Evolutionary conservation across 2,797 vertebrate genomes (phyloP).

Genomic region (Lacerta agilis): DNA sequence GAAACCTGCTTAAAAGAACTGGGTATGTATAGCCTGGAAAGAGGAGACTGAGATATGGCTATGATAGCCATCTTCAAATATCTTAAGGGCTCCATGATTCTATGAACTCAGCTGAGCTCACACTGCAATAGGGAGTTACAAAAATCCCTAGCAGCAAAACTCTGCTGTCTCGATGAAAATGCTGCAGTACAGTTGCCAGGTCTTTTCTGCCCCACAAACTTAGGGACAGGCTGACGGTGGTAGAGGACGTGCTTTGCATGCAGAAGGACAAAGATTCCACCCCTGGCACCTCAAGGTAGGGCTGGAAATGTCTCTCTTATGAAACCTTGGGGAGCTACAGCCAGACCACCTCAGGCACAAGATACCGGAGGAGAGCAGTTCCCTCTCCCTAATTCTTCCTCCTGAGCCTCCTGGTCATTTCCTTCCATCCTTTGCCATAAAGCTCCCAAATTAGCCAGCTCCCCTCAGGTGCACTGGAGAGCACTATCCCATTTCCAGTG

Average conservation of each 20-base stretch:
- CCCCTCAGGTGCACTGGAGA: too few species aligned
- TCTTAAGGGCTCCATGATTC: too few species aligned
- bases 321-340: background rate
- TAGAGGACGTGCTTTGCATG: background rate
- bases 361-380: too few species aligned
- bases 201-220: conserved; percentile 39
- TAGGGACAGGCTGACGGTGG: background rate
- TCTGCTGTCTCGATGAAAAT: conserved; percentile 30
- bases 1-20: too few species aligned
- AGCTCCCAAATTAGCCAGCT: too few species aligned
- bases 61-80: too few species aligned
- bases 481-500: too few species aligned
- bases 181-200: background rate
- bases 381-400: too few species aligned
- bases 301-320: background rate
- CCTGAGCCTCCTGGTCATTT: too few species aligned
- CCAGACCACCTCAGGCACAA: background rate
- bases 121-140: background rate
- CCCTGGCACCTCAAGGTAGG: background rate
- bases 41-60: too few species aligned
- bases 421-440: too few species aligned
- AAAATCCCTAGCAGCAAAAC: conserved; percentile 36
- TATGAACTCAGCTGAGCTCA: background rate
- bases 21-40: too few species aligned
- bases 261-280: background rate